Base-by-base conservation (phyloP, 2,888 invertebrate genomes). In the Cosmia pyralina region DNA sequence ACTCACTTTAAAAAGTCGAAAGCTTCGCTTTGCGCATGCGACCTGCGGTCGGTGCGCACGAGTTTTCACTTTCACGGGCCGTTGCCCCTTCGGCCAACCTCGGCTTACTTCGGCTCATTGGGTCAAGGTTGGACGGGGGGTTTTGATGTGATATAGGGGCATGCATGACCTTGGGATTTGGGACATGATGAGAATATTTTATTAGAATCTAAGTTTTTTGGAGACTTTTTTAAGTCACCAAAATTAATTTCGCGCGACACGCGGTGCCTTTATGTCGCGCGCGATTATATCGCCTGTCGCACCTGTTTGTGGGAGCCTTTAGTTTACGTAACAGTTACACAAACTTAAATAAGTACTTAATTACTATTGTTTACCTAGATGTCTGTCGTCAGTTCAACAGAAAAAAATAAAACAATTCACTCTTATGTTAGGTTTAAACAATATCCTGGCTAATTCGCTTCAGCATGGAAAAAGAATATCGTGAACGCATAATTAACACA, bases 61-160 rank as follows among this genome's bases (percentile, higher is more conserved):
- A 83, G 88, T 89, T 93, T 93, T 93, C 93, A 93, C 93, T 93
- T 93, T 93, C 93, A 88, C 89, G 89, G 93, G 92, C 91, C 93
- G 88, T 85, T 93, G 93, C 88, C 92, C 93, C 88, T 83, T 82
- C 87, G 83, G 81, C 71, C 89, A 89, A 87, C 92, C 91, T 91
- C 92, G 91, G 85, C 91, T 83, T 87, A 90, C 90, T 92, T 90
- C 85, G 85, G 73, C 85, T 83, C 87, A 87, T 77, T 90, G 85
- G 90, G 93, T 92, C 93, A 93, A 93, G 93, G 93, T 85, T 89
- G 84, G 44, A 72, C 73, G 68, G 67, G 87, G 82, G 85, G 82
- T 82, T 86, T 79, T 74, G 10, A 70, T 75, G 70, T 67, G 66
- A 81, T 74, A 69, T 73, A 63, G 50, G 48, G 46, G 48, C 67